Base-by-base conservation (phyloP, 2,797 vertebrate species). In the Anabas testudineus region DNA sequence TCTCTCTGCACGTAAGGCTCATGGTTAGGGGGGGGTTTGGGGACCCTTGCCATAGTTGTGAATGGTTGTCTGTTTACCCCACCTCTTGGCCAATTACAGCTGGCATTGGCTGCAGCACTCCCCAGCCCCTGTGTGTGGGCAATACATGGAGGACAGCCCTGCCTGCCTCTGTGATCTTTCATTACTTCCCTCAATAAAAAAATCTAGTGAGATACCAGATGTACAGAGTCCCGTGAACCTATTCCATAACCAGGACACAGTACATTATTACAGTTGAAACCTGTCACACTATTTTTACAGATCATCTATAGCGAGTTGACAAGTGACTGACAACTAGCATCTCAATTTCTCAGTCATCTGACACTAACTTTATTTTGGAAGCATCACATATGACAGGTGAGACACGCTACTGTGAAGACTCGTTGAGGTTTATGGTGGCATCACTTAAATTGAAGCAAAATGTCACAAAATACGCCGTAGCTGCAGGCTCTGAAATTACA, bases 391-490 rank as follows among this genome's bases (percentile, higher is more conserved):
- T 18, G 13, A 36, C 15, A 63, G 15, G 4, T 2, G n/a, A 39
- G 47, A 61, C 6, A 7, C 51, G 32, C 8, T 19, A 39, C 30
- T 34, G 28, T 51, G 32, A 21, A 30, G 28, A 41, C 24, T 62
- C 4, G 19, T 41, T 65, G 15, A 52, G 18, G 10, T 51, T 47
- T 9, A 21, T 36, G 39, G 47, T 55, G 39, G 66, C 16, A 57
- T 70, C 21, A n/a, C 46, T 39, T 57, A 45, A 45, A 19, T 46
- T 45, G 39, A 32, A 53, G 48, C 28, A 37, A 45, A 55, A 67
- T 48, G 36, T 71, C 67, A 32, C 32, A 43, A 45, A 49, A 45
- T 37, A 45, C 47, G 24, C 19, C 42, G 16, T 54, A 58, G 63
- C 59, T 59, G 37, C 53, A 52, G 58, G 53, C 41, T 49, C 24